phyloP scores from a whole-genome alignment of 1,140 invertebrate genomes.

The Oryctes rhinoceros region DNA sequence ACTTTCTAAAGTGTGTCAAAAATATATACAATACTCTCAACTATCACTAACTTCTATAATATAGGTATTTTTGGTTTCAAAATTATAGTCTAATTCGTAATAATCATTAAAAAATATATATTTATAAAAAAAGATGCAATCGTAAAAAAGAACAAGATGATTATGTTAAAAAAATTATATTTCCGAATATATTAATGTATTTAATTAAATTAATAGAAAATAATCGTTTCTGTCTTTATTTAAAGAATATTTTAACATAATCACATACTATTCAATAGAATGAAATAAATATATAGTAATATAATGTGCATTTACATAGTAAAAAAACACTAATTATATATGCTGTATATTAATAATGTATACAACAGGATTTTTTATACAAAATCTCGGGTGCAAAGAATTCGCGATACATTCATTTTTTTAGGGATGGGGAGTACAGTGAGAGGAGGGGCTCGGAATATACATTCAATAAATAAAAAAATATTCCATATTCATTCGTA shows the following conservation, averaged over 20 bases:
- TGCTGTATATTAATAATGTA: slow-evolving; percentile 26
- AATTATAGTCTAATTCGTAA: not conserved
- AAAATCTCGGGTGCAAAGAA: slow-evolving; percentile 33
- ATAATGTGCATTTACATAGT: slow-evolving; percentile 36
- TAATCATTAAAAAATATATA: not conserved
- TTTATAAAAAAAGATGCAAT: slow-evolving; percentile 20
- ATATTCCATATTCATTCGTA: slow-evolving; percentile 36
- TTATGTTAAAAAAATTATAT: slow-evolving; percentile 36
- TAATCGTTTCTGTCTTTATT: slow-evolving; percentile 17
- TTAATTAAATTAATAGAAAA: slow-evolving; percentile 35
- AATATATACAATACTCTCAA: slow-evolving; percentile 42
- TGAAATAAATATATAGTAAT: not conserved
- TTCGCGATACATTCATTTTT: slow-evolving; percentile 7
- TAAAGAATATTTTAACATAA: slow-evolving; percentile 32
- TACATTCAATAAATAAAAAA: slow-evolving; percentile 38
- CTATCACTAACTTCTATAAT: slow-evolving; percentile 35
- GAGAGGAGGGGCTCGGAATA: not conserved
- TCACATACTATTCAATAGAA: slow-evolving; percentile 29
- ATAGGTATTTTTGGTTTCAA: slow-evolving; percentile 38
- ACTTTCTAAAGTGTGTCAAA: slow-evolving; percentile 43
- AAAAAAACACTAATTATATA: slow-evolving; percentile 29
- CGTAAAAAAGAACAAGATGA: slow-evolving; percentile 13
- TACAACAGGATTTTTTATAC: slow-evolving; percentile 28
- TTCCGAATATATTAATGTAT: slow-evolving; percentile 33
- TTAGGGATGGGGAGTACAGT: not conserved